Evolutionary conservation across 92 coral and sea anemone genomes (phyloP).

Genomic region (Paragorgia papillata): DNA sequence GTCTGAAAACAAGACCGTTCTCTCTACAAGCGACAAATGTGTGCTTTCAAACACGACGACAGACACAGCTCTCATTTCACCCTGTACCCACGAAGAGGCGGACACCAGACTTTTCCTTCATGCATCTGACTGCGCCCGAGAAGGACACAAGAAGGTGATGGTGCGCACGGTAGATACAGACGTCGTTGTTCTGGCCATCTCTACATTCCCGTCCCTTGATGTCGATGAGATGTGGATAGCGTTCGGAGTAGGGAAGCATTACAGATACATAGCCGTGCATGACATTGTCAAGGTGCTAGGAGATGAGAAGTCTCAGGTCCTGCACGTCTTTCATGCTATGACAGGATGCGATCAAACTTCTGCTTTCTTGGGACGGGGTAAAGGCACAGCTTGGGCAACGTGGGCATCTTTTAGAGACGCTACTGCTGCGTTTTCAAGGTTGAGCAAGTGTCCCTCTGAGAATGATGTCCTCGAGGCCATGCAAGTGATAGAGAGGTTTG

Average conservation of each 20-base stretch:
- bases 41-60: conserved; percentile 35
- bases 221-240: conserved; percentile 30
- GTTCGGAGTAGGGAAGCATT: conserved; percentile 39
- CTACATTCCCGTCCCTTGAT: conserved; percentile 13
- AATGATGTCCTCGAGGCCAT: conserved; percentile 14
- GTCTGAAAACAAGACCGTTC: conserved; percentile 34
- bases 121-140: conserved; percentile 44
- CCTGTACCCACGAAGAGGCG: conserved; percentile 59
- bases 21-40: conserved; percentile 49
- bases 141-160: conserved; percentile 31
- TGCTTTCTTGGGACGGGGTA: conserved; percentile 31
- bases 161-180: conserved; percentile 58
- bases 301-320: conserved; percentile 14
- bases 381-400: conserved; percentile 42
- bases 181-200: conserved; percentile 48
- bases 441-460: conserved; percentile 32
- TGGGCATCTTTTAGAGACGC: conserved; percentile 35
- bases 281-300: conserved; percentile 41
- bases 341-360: conserved; percentile 48
- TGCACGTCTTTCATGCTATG: conserved; percentile 44
- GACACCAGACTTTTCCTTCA: conserved; percentile 54
- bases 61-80: conserved; percentile 43
- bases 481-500: conserved; percentile 17
- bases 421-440: conserved; percentile 20
- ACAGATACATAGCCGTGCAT: conserved; percentile 29